Evolutionary conservation across 2,888 invertebrate genomes (phyloP).

Genomic region (Diaprepes abbreviatus): DNA sequence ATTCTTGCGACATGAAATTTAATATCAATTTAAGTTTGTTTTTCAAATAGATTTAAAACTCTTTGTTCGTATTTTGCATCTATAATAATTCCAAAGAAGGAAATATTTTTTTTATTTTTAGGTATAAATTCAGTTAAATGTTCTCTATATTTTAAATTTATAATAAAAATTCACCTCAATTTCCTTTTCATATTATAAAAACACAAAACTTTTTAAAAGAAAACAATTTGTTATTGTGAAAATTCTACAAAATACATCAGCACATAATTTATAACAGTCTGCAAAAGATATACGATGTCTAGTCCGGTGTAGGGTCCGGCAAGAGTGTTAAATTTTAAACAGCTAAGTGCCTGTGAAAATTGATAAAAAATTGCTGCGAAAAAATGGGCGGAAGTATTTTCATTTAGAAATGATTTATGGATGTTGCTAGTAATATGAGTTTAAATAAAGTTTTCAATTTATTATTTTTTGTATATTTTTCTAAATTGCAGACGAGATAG

Average conservation of each 20-base stretch:
- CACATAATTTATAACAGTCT: slow-evolving; percentile 30
- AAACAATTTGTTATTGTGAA: slow-evolving; percentile 21
- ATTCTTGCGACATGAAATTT: too few relatives aligned
- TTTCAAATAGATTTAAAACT: too few relatives aligned
- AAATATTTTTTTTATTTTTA: too few relatives aligned
- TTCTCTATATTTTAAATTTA: too few relatives aligned
- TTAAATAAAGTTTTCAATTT: not conserved
- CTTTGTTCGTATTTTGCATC: too few relatives aligned
- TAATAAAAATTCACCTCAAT: too few relatives aligned
- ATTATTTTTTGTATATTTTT: not conserved
- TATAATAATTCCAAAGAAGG: too few relatives aligned
- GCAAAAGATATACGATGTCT: slow-evolving; percentile 29
- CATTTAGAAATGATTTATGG: slow-evolving; percentile 8
- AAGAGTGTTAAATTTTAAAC: slow-evolving; percentile 35
- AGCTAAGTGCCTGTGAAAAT: slow-evolving; percentile 29
- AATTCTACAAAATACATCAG: slow-evolving; percentile 30
- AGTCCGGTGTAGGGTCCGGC: slow-evolving; percentile 28
- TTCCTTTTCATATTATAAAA: not conserved
- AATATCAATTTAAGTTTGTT: too few relatives aligned
- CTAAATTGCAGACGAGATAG: not conserved
- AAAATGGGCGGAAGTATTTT: slow-evolving; percentile 10
- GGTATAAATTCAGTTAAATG: too few relatives aligned
- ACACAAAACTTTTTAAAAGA: slow-evolving; percentile 9
- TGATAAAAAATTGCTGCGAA: slow-evolving; percentile 25
- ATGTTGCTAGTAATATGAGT: not conserved